Percentiles rank a stretch among this genome's conserved stretches.
Evolutionary conservation across 1,140 invertebrate species (phyloP).

Genomic region (Panulirus ornatus): DNA sequence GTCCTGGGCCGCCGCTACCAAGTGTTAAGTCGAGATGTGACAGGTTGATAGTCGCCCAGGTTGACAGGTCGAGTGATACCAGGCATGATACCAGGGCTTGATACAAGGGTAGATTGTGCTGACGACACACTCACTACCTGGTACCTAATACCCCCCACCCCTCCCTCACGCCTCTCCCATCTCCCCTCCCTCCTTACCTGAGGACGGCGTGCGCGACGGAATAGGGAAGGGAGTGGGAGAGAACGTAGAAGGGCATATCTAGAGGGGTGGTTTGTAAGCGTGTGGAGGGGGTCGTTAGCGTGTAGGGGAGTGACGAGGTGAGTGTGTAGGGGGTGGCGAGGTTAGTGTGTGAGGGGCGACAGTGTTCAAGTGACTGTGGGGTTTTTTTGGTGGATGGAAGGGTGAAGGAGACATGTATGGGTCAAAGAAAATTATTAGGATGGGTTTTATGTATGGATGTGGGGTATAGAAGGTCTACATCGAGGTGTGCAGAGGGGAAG

Average conservation of each 20-base stretch:
- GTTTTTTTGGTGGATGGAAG: not conserved
- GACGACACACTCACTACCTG: conserved; percentile 2
- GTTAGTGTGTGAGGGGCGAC: not conserved
- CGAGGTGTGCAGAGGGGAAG: too few relatives aligned
- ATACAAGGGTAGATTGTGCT: conserved; percentile 41
- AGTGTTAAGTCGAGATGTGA: conserved; percentile 31
- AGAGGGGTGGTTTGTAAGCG: not conserved
- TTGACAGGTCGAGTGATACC: conserved; percentile 27
- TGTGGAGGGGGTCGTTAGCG: not conserved
- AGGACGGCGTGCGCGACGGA: not conserved
- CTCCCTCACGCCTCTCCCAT: too few relatives aligned
- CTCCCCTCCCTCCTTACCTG: not conserved
- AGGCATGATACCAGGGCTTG: conserved; percentile 5
- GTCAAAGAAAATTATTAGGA: too few relatives aligned
- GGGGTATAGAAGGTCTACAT: too few relatives aligned
- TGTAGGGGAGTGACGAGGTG: not conserved
- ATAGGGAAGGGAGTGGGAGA: not conserved
- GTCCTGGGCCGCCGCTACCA: conserved; percentile 10
- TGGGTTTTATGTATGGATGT: too few relatives aligned
- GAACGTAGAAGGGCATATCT: not conserved
- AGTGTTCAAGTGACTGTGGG: not conserved
- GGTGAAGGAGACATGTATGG: not conserved
- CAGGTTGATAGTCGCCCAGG: conserved; percentile 9
- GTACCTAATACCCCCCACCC: not conserved
- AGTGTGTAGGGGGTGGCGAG: not conserved